Percentiles rank a stretch among this genome's conserved stretches.
Conservation (phyloP, 2,888 invertebrate species). For the Ischnura elegans region DNA sequence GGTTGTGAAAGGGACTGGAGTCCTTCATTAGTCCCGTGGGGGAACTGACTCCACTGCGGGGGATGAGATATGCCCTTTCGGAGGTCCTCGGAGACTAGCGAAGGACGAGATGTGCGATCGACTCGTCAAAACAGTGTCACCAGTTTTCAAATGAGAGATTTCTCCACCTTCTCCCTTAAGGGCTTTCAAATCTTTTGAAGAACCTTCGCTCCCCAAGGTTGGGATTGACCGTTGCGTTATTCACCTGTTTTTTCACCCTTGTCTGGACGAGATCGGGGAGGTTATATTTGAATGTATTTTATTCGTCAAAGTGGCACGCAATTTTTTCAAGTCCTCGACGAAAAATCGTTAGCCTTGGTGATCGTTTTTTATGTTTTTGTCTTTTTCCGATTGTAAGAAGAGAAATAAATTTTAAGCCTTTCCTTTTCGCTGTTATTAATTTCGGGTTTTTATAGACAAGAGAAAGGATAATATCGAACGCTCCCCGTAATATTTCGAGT, state of each 20-base stretch:
- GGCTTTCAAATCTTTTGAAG: background rate
- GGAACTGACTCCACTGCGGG: no score
- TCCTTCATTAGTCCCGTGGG: no score
- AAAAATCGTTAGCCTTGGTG: background rate
- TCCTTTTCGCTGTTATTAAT: background rate
- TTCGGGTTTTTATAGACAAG: no score
- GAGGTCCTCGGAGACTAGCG: background rate
- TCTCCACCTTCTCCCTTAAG: background rate
- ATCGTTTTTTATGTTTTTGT: background rate
- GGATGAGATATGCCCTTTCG: background rate
- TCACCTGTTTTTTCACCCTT: background rate
- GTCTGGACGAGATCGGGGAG: background rate
- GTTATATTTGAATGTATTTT: background rate
- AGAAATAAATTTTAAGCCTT: background rate
- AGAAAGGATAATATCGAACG: no score
- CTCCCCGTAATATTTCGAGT: no score
- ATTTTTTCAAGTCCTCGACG: background rate
- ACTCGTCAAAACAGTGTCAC: conserved; percentile 4
- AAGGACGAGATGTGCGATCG: background rate
- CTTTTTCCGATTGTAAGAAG: no score
- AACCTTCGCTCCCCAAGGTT: background rate
- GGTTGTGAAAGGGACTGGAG: no score
- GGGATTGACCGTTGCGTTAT: background rate
- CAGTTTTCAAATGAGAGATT: background rate
- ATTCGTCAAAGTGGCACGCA: background rate